Evolutionary conservation across 2,113 vertebrate genomes (phyloP).

Genomic region (Alectura lathami): DNA sequence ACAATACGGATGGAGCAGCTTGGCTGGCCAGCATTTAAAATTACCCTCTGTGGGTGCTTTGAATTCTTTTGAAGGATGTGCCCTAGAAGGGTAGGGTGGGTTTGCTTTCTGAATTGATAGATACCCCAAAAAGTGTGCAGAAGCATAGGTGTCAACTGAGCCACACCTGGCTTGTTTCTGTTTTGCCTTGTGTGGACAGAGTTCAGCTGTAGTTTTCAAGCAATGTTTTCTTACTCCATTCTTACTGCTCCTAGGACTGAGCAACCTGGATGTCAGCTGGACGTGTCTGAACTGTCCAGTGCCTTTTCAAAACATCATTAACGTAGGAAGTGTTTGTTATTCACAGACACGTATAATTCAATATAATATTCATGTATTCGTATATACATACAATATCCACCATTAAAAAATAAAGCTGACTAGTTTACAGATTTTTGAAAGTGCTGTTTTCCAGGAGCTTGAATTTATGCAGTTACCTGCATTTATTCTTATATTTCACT

Average conservation of each 20-base stretch:
- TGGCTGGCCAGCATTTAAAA: neutral
- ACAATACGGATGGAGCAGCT: neutral
- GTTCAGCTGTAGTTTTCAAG: neutral
- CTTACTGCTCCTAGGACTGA: neutral
- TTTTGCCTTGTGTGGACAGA: neutral
- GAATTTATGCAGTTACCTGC: neutral
- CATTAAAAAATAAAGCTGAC: neutral
- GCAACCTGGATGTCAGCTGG: neutral
- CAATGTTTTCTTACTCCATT: neutral
- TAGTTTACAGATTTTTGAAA: neutral
- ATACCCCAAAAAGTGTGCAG: neutral
- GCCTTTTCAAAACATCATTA: neutral
- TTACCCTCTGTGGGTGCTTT: neutral
- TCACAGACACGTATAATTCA: neutral
- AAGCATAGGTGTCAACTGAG: neutral
- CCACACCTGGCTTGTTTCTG: rapidly evolving
- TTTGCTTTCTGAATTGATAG: neutral
- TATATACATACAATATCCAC: neutral
- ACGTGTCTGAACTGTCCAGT: neutral
- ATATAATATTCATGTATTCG: neutral
- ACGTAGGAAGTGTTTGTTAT: neutral
- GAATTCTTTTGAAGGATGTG: neutral
- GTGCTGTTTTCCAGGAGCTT: neutral
- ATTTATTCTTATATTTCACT: neutral
- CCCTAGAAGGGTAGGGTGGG: neutral